Percentiles rank a stretch among this genome's conserved stretches.
Conservation (phyloP, 2,888 invertebrate species). For the Eristalinus aeneus region DNA sequence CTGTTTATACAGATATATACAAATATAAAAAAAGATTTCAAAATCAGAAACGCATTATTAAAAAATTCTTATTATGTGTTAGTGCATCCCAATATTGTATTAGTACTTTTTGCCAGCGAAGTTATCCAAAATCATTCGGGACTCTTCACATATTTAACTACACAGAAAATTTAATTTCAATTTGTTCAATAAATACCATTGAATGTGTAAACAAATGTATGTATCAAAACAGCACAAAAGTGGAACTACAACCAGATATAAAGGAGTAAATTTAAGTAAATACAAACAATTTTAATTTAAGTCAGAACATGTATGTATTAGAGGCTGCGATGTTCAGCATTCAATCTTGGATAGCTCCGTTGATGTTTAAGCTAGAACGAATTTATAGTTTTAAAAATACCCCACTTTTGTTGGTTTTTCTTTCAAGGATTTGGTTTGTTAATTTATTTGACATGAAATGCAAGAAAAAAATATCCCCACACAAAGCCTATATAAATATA, state of each 20-base stretch:
- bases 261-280: background rate
- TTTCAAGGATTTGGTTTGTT: slow-evolving; percentile 56
- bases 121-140: slow-evolving; percentile 39
- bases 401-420: slow-evolving; percentile 48
- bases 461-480: slow-evolving; percentile 52
- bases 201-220: background rate
- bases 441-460: slow-evolving; percentile 52
- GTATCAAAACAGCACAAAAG: background rate
- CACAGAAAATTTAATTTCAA: background rate
- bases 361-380: slow-evolving; percentile 22
- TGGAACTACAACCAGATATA: background rate
- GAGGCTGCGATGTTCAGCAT: background rate
- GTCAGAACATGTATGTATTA: background rate
- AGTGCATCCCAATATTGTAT: slow-evolving; percentile 72
- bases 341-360: slow-evolving; percentile 39
- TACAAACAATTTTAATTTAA: background rate
- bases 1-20: slow-evolving; percentile 63
- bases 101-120: slow-evolving; percentile 27
- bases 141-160: background rate
- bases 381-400: slow-evolving; percentile 34
- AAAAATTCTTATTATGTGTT: slow-evolving; percentile 67
- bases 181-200: background rate
- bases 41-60: slow-evolving; percentile 4
- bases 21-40: slow-evolving; percentile 18
- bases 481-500: slow-evolving; percentile 55